Conservation (phyloP, 2,888 invertebrate species). For the Conus canariensis region DNA sequence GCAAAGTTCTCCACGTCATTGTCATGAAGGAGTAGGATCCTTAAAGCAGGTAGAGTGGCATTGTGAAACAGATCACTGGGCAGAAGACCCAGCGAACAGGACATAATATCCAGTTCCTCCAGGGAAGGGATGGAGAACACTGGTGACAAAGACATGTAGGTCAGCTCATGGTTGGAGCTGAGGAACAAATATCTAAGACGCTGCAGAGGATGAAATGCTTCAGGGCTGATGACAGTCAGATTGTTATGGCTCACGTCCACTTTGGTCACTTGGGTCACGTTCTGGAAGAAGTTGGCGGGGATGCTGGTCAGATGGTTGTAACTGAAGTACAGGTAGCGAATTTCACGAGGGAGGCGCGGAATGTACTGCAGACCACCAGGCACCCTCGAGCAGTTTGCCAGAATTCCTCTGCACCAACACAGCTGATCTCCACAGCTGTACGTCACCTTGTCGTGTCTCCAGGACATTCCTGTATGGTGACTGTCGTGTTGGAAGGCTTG, state of each 20-base stretch:
- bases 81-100: background rate
- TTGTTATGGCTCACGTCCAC: constrained; percentile 11
- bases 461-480: too few species aligned
- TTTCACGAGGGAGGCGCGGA: background rate
- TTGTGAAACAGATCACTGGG: background rate
- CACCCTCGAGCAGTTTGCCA: background rate
- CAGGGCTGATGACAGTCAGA: background rate
- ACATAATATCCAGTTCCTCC: background rate
- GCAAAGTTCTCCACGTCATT: background rate
- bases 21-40: background rate
- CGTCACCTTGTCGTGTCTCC: too few species aligned
- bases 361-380: background rate
- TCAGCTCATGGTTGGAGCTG: background rate
- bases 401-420: background rate
- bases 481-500: too few species aligned
- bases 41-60: background rate
- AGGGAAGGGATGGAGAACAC: background rate
- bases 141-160: background rate
- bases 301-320: background rate
- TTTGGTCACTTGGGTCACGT: background rate
- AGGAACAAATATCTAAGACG: background rate
- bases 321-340: background rate
- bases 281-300: background rate
- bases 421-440: background rate
- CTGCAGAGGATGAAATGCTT: background rate